These are phyloP conservation scores for Penaeus vannamei DNA, from an alignment of 1,140 invertebrate species.

Conservation along the genomic window DNA sequence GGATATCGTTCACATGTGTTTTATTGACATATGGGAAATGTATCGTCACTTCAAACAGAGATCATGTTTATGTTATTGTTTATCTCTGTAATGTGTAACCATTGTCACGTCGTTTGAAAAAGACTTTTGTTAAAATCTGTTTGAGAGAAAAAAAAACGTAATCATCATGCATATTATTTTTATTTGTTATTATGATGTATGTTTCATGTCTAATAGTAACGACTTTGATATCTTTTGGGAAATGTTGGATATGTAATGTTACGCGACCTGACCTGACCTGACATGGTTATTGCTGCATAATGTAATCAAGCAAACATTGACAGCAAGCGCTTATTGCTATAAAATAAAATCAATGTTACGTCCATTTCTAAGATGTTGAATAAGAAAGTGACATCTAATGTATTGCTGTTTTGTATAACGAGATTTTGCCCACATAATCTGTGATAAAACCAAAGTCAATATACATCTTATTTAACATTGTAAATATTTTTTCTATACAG, in stretches of 20 bases:
- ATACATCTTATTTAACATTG: conserved; percentile 62
- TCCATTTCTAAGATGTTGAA: conserved; percentile 39
- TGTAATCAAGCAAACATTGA: conserved; percentile 26
- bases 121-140: too few relatives aligned
- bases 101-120: too few relatives aligned
- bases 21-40: too few relatives aligned
- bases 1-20: too few relatives aligned
- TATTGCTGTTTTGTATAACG: conserved; percentile 10
- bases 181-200: too few relatives aligned
- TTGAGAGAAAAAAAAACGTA: too few relatives aligned
- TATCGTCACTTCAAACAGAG: too few relatives aligned
- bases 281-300: conserved; percentile 21
- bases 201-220: too few relatives aligned
- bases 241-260: conserved; percentile 5
- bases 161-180: too few relatives aligned
- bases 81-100: too few relatives aligned
- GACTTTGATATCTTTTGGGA: neutral
- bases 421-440: conserved; percentile 57
- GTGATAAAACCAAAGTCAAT: conserved; percentile 64
- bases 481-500: conserved; percentile 63
- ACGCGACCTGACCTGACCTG: neutral
- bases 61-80: too few relatives aligned
- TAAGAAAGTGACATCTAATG: conserved; percentile 30
- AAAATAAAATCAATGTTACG: conserved; percentile 34
- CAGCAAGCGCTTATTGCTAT: conserved; percentile 40